Base-by-base conservation (phyloP, 2,113 vertebrate species). In the Pagrus major region DNA sequence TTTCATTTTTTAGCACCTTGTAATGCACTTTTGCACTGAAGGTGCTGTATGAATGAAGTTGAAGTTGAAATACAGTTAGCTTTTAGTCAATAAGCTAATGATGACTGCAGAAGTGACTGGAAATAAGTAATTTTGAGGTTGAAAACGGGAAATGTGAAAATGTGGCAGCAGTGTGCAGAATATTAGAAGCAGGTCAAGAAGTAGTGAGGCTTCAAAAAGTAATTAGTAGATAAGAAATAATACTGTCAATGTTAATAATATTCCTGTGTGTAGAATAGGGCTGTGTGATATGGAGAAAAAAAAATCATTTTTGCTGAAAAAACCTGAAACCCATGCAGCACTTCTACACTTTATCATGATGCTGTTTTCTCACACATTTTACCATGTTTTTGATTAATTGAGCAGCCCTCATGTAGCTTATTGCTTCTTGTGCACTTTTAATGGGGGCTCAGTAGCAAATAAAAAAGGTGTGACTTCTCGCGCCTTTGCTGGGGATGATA, bases 381-480 rank as follows among this genome's bases (percentile, higher is more conserved):
- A n/a, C n/a, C n/a, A n/a, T n/a, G n/a, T n/a, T n/a, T n/a, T n/a
- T n/a, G n/a, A n/a, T n/a, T n/a, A n/a, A n/a, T n/a, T n/a, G n/a
- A n/a, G n/a, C n/a, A n/a, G n/a, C n/a, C n/a, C n/a, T n/a, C n/a
- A n/a, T n/a, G n/a, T n/a, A n/a, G n/a, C n/a, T n/a, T n/a, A 4
- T 39, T 69, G 4, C 41, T 54, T 27, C 4, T 44, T 21, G 9
- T 42, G 3, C 23, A 20, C 7, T 27, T 65, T 74, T 49, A 56
- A 70, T 58, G 21, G 5, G 14, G 25, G 37, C 9, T 35, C 12
- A 60, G 25, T 37, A 66, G 46, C 31, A 49, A n/a, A 41, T 29
- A 4, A 31, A 41, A 78, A 84, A 61, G 31, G 68, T 83, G 78
- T 46, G 46, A 88, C 12, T 33, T 54, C 1, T 75, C 29, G 18